Evolutionary conservation across 2,888 invertebrate genomes (phyloP), one percentile per base, ranked within the genome.

Genomic region (Coelogynopora nodosa): DNA sequence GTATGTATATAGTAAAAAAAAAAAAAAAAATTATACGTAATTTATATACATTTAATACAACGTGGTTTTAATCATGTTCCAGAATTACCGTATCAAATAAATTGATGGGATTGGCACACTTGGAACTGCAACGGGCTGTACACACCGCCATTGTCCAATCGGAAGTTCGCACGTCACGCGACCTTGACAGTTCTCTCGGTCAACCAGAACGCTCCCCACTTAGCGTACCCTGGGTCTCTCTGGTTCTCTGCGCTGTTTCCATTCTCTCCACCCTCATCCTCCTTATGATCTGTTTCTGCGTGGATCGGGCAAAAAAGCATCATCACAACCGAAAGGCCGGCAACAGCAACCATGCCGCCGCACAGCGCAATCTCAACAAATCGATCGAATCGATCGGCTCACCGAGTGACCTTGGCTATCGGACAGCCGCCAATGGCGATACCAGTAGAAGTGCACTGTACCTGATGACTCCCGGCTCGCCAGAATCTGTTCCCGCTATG

Each of bases 381-480:
- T 74, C 74, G 23, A 13, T 74, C 74, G 74, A 74, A 74, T 74
- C 74, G 23, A 74, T 74, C 27, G 74, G 74, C 23, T 74, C 74
- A 13, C 74, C 74, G 23, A 74, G 74, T 23, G 74, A 74, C 23
- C 74, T 74, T 74, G 74, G 74, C 23, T 2, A 23, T 2, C 5
- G 10, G 27, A 5, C 74, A 5, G 27, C 5, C 23, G 74, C 23
- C 5, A 23, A 23, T 74, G 18, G 49, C 5, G 18, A 49, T 18
- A 49, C 5, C 18, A 18, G 5, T 18, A 49, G 49, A 18, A 74
- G 74, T 26, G 74, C 74, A 5, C 74, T 74, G 2, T 74, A 74
- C 23, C 10, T 74, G 10, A 2, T 13, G 2, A 23, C 74, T 26
- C 74, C 74, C 5, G 74, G 74, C 10, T 74, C 74, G 27, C 74